phyloP scores from a whole-genome alignment of 2,797 vertebrate species.

The Synanceia verrucosa region DNA sequence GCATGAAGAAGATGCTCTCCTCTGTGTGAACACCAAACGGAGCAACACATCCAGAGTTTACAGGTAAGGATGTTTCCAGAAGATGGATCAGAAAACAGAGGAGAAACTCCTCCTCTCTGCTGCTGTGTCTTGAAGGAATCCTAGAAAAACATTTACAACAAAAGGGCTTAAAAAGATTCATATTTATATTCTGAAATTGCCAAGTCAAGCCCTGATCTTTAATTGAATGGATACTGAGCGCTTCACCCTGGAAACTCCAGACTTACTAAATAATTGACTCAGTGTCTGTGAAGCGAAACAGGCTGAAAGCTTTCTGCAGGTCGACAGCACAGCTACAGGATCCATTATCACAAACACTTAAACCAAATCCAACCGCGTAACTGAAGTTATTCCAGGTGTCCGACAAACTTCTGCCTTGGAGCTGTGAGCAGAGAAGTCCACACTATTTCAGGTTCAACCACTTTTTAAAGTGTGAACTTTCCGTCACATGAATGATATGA shows the following conservation, averaged over 20 bases:
- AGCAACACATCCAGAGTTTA: not conserved
- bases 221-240: not conserved
- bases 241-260: not conserved
- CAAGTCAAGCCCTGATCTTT: not conserved
- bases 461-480: not conserved
- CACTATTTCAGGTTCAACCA: too few species aligned
- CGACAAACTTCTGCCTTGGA: too few species aligned
- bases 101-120: too few species aligned
- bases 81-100: constrained; percentile 1
- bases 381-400: not conserved
- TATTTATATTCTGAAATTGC: constrained; percentile 1
- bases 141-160: not conserved
- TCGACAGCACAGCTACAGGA: not conserved
- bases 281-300: not conserved
- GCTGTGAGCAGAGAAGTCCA: too few species aligned
- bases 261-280: not conserved
- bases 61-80: not conserved
- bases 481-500: not conserved
- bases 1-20: not conserved
- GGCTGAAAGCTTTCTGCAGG: not conserved
- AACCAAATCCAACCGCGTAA: not conserved
- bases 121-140: too few species aligned
- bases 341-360: not conserved
- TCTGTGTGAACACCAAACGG: not conserved
- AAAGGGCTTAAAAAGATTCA: not conserved